Percentiles rank a stretch among this genome's conserved stretches.
phyloP scores from a whole-genome alignment of 1,140 invertebrate genomes.

The Magallana gigas region DNA sequence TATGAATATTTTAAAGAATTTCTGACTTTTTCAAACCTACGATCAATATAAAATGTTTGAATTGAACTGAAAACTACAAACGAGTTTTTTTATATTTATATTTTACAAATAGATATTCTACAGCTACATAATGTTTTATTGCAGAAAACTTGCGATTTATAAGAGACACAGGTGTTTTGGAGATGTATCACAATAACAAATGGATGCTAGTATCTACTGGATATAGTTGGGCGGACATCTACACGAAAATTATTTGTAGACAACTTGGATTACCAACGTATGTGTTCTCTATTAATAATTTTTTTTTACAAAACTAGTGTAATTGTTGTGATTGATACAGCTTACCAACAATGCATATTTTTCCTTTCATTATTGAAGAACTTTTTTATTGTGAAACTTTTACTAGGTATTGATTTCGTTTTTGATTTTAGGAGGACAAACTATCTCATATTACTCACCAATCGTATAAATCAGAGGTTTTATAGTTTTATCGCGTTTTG shows the following conservation, averaged over 20 bases:
- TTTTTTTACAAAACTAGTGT: too few relatives aligned
- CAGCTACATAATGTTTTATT: neutral
- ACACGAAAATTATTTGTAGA: neutral
- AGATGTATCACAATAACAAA: neutral
- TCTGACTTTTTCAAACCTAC: neutral
- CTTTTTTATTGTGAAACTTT: too few relatives aligned
- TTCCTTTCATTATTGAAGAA: too few relatives aligned
- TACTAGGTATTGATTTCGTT: too few relatives aligned
- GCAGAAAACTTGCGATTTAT: neutral
- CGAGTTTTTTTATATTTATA: neutral
- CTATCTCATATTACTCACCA: too few relatives aligned
- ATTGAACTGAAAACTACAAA: too few relatives aligned
- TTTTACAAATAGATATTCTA: neutral
- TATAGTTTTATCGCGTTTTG: too few relatives aligned
- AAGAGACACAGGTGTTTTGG: neutral
- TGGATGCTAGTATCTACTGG: neutral
- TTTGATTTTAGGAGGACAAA: too few relatives aligned
- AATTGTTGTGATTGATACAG: too few relatives aligned
- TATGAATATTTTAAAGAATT: neutral
- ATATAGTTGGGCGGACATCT: neutral
- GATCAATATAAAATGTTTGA: neutral
- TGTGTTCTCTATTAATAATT: neutral
- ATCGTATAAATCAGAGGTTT: too few relatives aligned
- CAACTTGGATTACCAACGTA: constrained; percentile 1
- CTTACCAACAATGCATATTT: too few relatives aligned